Percentiles rank a stretch among this genome's conserved stretches.
phyloP scores from a whole-genome alignment of 2,888 invertebrate genomes.

The Caenorhabditis sulstoni region DNA sequence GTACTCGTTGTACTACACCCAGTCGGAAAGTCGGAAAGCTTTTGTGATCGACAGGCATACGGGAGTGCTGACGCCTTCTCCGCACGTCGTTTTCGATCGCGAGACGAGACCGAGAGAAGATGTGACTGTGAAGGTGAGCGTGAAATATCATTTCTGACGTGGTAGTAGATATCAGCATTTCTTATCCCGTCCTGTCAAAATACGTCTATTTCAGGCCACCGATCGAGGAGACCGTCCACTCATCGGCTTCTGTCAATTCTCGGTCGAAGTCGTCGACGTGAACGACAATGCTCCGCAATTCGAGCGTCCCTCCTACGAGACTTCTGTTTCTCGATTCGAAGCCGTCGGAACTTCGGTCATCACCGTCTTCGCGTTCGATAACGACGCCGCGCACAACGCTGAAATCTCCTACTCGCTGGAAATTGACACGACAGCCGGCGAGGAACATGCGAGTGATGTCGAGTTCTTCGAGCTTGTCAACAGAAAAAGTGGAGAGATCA shows the following conservation, averaged over 20 bases:
- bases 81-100: slow-evolving; percentile 80
- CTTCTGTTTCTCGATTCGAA: slow-evolving; percentile 74
- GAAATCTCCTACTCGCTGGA: slow-evolving; percentile 74
- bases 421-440: slow-evolving; percentile 70
- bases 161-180: too few species aligned
- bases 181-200: too few species aligned
- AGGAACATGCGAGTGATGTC: slow-evolving; percentile 67
- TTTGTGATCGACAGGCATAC: slow-evolving; percentile 73
- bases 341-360: slow-evolving; percentile 74
- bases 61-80: slow-evolving; percentile 81
- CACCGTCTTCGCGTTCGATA: slow-evolving; percentile 78
- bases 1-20: slow-evolving; percentile 78
- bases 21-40: slow-evolving; percentile 74
- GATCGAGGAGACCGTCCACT: slow-evolving; percentile 98
- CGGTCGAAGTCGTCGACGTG: slow-evolving; percentile 96
- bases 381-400: slow-evolving; percentile 77
- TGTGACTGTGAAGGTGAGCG: slow-evolving; percentile 78
- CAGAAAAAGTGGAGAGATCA: slow-evolving; percentile 67
- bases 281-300: slow-evolving; percentile 99
- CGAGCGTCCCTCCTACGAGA: slow-evolving; percentile 81
- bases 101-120: slow-evolving; percentile 77
- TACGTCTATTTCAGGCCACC: slow-evolving; percentile 87
- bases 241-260: slow-evolving; percentile 98
- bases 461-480: slow-evolving; percentile 67
- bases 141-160: too few species aligned